phyloP scores from a whole-genome alignment of 2,113 vertebrate genomes.

The Sebastes schlegelii region DNA sequence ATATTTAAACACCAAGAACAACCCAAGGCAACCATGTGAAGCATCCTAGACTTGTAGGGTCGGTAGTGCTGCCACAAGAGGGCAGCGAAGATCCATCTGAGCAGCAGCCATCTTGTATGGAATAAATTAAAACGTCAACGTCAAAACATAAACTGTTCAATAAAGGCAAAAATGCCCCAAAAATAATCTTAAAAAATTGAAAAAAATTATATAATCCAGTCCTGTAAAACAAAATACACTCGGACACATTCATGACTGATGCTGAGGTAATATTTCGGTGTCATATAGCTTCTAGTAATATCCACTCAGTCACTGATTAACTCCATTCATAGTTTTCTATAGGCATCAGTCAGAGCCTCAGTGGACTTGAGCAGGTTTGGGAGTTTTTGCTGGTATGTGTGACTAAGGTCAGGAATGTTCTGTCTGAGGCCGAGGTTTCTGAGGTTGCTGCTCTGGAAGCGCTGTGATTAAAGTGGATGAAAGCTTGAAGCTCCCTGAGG shows the following conservation, averaged over 20 bases:
- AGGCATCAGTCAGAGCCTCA: neutral
- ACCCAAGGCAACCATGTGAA: neutral
- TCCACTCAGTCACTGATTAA: neutral
- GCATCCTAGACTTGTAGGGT: neutral
- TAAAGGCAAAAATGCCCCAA: neutral
- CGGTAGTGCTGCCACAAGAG: conserved; percentile 13
- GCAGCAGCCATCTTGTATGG: neutral
- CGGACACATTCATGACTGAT: neutral
- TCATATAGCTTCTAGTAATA: neutral
- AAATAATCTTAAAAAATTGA: neutral
- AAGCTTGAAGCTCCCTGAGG: neutral
- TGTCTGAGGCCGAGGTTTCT: neutral
- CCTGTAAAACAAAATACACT: neutral
- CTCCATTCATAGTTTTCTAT: neutral
- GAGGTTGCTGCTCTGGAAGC: neutral
- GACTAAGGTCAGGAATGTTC: conserved; percentile 14
- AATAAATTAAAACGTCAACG: neutral
- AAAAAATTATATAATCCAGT: neutral
- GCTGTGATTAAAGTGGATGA: conserved; percentile 1
- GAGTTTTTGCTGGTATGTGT: neutral
- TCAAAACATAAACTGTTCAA: too few relatives aligned
- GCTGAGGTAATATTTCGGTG: neutral
- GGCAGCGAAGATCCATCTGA: conserved; percentile 6
- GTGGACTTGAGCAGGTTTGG: neutral
- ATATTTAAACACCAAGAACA: too few relatives aligned